Conservation (phyloP, 1,140 invertebrate species). For the Whitmania pigra region DNA sequence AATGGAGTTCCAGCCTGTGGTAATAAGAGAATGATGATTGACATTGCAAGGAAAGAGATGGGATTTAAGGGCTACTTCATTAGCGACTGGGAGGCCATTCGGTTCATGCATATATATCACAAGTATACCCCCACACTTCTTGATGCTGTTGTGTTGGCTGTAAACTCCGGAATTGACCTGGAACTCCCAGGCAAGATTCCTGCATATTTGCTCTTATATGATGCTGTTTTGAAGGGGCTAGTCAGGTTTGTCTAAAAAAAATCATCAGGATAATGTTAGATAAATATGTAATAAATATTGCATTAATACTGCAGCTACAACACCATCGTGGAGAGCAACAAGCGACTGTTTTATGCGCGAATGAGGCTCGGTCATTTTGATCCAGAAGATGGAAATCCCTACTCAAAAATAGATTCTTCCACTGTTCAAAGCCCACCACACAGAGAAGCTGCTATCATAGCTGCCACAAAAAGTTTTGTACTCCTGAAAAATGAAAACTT, state of each 20-base stretch:
- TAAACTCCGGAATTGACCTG: constrained; percentile 37
- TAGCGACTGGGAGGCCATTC: constrained; percentile 18
- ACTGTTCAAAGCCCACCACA: constrained; percentile 31
- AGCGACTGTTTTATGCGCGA: constrained; percentile 37
- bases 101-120: constrained; percentile 28
- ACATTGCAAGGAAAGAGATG: constrained; percentile 15
- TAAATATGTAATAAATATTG: background rate
- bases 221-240: constrained; percentile 25
- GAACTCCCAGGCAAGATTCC: constrained; percentile 27
- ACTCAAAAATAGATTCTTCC: constrained; percentile 26
- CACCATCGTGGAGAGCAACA: constrained; percentile 24
- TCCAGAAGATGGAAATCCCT: constrained; percentile 34
- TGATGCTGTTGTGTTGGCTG: constrained; percentile 31
- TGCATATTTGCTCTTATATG: constrained; percentile 14
- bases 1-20: constrained; percentile 24
- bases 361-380: constrained; percentile 36
- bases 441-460: constrained; percentile 27
- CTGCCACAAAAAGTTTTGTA: constrained; percentile 33
- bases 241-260: constrained; percentile 2
- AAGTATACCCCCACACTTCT: constrained; percentile 31
- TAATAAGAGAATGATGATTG: constrained; percentile 20
- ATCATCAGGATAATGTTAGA: background rate
- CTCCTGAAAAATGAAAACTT: constrained; percentile 35
- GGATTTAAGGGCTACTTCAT: constrained; percentile 22
- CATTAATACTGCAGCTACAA: constrained; percentile 15